Conservation (phyloP, 1,140 invertebrate genomes). For the Agrilus planipennis region DNA sequence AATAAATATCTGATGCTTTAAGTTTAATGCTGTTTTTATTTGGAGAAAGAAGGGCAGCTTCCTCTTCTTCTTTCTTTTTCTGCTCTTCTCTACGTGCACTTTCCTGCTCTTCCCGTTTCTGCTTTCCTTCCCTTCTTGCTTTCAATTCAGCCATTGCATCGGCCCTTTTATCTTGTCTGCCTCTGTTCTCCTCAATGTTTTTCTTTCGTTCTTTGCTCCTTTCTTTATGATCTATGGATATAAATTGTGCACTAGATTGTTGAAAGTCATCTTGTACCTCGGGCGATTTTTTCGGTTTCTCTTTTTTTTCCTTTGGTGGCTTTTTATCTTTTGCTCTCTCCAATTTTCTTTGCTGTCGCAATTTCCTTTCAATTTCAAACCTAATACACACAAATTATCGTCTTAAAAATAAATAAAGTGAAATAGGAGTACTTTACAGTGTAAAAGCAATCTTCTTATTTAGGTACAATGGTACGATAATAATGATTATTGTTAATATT, state of each 20-base stretch:
- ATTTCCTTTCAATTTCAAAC: constrained; percentile 94
- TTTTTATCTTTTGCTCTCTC: constrained; percentile 52
- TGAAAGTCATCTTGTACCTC: constrained; percentile 32
- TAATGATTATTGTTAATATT: no score
- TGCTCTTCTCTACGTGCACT: constrained; percentile 38
- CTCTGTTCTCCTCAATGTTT: constrained; percentile 76
- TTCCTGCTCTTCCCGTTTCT: constrained; percentile 42
- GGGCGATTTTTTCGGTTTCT: constrained; percentile 37
- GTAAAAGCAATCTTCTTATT: no score
- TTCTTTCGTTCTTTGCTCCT: constrained; percentile 82
- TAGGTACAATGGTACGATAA: no score
- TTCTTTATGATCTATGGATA: constrained; percentile 61
- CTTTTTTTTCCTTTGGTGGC: constrained; percentile 47
- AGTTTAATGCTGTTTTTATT: constrained; percentile 48
- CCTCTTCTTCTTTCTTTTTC: constrained; percentile 52
- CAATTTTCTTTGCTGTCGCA: constrained; percentile 73
- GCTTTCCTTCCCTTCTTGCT: constrained; percentile 68
- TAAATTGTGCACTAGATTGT: constrained; percentile 30
- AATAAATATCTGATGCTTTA: constrained; percentile 91
- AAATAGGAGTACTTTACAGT: no score
- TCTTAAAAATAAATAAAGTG: no score
- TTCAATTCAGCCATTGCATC: constrained; percentile 86
- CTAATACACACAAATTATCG: constrained; percentile 36
- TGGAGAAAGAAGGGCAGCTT: constrained; percentile 40
- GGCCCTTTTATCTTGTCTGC: constrained; percentile 69